Base-by-base conservation (phyloP, 1,140 invertebrate species). In the Diachasma alloeum region DNA sequence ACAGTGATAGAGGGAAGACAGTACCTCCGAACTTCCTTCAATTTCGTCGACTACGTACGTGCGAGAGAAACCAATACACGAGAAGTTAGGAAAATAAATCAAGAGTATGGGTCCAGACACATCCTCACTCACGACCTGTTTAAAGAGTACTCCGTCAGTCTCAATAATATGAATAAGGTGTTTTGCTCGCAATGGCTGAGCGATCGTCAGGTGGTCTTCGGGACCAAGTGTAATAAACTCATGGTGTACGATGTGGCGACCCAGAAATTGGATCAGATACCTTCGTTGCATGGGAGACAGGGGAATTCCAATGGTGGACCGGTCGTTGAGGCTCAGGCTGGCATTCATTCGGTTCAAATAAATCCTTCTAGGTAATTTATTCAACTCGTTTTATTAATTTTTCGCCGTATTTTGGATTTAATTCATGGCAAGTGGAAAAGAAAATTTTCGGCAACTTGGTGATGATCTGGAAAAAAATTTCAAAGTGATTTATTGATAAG, bases 161-260 rank as follows among this genome's bases (percentile, higher is more conserved):
- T 97, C 72, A 94, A 94, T 81, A 96, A 94, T 86, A 95, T 97
- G 89, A 98, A 99, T 90, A 99, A 99, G 92, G 95, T 98, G 56
- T 98, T 98, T 91, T 97, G 97, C 88, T 97, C 97, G 0, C 95
- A 98, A 88, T 99, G 97, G 97, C 91, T 99, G 17, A 97, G 95
- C 83, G 96, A 97, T 90, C 92, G 96, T 85, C 97, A 98, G 91
- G 95, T 98, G 75, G 96, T 98, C 4, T 97, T 98, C 89, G 97
- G 97, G 42, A 98, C 97, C 31, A 99, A 99, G 88, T 99, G 97
- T 88, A 98, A 98, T 90, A 98, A 97, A 92, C 94, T 97, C 87
- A 88, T 86, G 88, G 88, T 90, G 13, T 89, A 89, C 72, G 88
- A 89, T 31, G 87, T 87, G 59, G 86, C 86, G 6, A 89, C 85